These are phyloP conservation scores for Chiloscyllium punctatum DNA, from an alignment of 2,797 vertebrate species.

Conservation along the genomic window DNA sequence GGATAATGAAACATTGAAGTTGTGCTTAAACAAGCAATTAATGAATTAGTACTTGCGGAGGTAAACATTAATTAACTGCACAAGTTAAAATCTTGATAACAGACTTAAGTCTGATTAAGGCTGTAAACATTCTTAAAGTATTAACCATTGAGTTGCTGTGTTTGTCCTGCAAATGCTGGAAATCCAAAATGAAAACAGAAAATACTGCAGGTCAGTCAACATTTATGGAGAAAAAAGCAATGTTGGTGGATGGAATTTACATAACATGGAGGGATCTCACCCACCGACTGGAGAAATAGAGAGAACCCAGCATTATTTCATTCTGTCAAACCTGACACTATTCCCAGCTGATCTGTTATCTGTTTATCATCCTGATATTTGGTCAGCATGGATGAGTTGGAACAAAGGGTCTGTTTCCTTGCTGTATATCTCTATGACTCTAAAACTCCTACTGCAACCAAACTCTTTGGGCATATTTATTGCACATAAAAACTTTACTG, in stretches of 20 bases:
- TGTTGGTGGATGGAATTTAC: too few relatives aligned
- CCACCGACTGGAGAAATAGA: too few relatives aligned
- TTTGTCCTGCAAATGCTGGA: not conserved
- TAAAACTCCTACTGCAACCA: not conserved
- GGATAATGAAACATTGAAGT: not conserved
- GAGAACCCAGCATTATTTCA: too few relatives aligned
- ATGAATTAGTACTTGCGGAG: not conserved
- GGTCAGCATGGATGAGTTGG: too few relatives aligned
- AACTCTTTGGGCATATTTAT: not conserved
- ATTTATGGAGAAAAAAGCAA: not conserved
- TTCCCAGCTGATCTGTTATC: too few relatives aligned
- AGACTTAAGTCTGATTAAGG: not conserved
- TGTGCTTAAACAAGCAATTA: not conserved
- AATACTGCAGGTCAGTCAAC: not conserved
- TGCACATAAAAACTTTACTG: not conserved
- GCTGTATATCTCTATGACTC: too few relatives aligned
- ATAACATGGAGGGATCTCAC: too few relatives aligned
- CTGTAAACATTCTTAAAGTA: conserved; percentile 11
- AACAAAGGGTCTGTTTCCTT: too few relatives aligned
- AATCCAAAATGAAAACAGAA: not conserved
- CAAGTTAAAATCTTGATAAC: not conserved
- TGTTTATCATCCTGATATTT: too few relatives aligned
- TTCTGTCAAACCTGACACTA: too few relatives aligned
- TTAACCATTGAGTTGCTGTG: not conserved
- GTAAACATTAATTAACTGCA: conserved; percentile 13